Base-by-base conservation (phyloP, 2,888 invertebrate species). In the Choreutis nemorana region DNA sequence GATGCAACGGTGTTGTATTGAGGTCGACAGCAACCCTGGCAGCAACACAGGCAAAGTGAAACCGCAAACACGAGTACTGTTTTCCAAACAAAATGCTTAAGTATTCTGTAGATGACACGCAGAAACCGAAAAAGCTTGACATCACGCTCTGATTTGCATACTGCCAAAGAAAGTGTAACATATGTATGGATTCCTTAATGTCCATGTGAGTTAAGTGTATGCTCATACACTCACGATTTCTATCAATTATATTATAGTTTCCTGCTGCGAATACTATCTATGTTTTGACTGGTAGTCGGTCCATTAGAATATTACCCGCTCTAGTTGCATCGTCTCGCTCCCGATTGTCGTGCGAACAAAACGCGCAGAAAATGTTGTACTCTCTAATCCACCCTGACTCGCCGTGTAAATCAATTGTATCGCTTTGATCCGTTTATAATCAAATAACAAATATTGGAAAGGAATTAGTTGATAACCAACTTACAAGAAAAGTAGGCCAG, bases 121-220 rank as follows among this genome's bases (percentile, higher is more conserved):
- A 45, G 53, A 50, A 51, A 54, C 53, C 49, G 43, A 45, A 42
- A 44, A 44, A 50, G 48, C 44, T 50, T 45, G 45, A 30, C 34
- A 52, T 62, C 67, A 67, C 63, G 70, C 65, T 72, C 71, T 65
- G 65, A 64, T 72, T 71, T 72, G 64, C 68, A 71, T 71, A 61
- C 59, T 50, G 58, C 52, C 47, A 70, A 63, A 59, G 67, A 73
- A 72, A 73, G 72, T 73, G 64, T 65, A 64, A 57, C 55, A 50
- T n/a, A 52, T 47, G 51, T 55, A n/a, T n/a, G n/a, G n/a, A n/a
- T n/a, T n/a, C n/a, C n/a, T n/a, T n/a, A n/a, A n/a, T n/a, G n/a
- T n/a, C n/a, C n/a, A n/a, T n/a, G n/a, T n/a, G n/a, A n/a, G n/a
- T n/a, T n/a, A n/a, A n/a, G n/a, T n/a, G n/a, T n/a, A n/a, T n/a